Evolutionary conservation across 1,140 invertebrate genomes (phyloP), one percentile per base, ranked within the genome.

Genomic region (Apis cerana): DNA sequence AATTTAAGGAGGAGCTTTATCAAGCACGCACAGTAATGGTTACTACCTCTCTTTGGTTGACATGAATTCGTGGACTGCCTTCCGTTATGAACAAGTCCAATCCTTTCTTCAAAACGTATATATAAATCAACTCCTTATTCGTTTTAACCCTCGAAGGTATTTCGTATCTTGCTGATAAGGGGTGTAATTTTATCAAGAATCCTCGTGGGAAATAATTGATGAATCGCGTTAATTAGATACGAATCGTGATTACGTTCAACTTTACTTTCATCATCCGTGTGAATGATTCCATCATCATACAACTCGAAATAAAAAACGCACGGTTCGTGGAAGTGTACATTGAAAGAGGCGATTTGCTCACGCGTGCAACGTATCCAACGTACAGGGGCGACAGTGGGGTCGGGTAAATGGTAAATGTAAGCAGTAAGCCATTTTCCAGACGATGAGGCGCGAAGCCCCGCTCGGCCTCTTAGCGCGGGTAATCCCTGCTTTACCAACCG

Each of bases 401-500:
- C 4, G 61, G 48, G 76, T 74, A 86, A 80, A 85, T 88, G 81
- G 92, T 91, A 91, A 93, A 92, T 93, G 91, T 92, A 92, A 93
- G 92, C 93, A 89, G 92, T 94, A 94, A 94, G 93, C 94, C 92
- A 94, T 94, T 94, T 94, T 94, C 94, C 94, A 94, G 93, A 94
- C 94, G 93, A 94, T 94, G 93, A 94, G 91, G 92, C 93, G 93
- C 93, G 94, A 94, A 94, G 94, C 94, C 93, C 92, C 84, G 88
- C 88, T 89, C 88, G 89, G 90, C 90, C 91, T 93, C 91, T 93
- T 93, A 92, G 91, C 90, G 85, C 75, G 85, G 87, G 90, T 94
- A 94, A 94, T 94, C 94, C 93, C 91, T 92, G 91, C 92, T 88
- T 93, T 90, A 91, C 92, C 87, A 92, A 90, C 89, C 91, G 88